A percentile compares a stretch with the other conserved stretches of the same genome.
Conservation (phyloP, 2,888 invertebrate genomes). For the Plebejus argus region DNA sequence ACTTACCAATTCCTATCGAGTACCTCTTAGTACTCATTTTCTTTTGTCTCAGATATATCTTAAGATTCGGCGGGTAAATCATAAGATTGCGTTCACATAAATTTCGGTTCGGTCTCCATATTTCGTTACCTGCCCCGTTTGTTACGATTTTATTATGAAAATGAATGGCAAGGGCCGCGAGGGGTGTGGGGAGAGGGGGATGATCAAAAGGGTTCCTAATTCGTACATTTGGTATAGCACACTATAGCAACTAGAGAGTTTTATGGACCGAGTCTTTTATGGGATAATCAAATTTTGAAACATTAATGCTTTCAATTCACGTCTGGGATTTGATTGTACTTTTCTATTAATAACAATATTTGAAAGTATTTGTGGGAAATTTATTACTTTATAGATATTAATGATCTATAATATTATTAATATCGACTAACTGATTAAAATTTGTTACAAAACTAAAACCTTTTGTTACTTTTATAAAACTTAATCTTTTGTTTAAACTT, state of each 20-base stretch:
- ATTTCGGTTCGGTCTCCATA: conserved; percentile 76
- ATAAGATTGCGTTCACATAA: conserved; percentile 69
- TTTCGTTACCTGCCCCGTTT: conserved; percentile 79
- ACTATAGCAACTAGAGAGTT: conserved; percentile 76
- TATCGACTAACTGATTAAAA: too few species aligned
- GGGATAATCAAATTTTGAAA: conserved; percentile 80
- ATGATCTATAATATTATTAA: too few species aligned
- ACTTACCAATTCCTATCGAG: not conserved
- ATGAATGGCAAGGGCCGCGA: conserved; percentile 70
- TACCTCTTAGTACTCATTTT: not conserved
- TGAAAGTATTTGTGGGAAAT: not conserved
- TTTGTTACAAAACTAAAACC: too few species aligned
- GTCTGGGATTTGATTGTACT: conserved; percentile 66
- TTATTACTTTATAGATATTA: not conserved
- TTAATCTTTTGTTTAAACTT: too few species aligned
- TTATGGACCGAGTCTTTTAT: conserved; percentile 79
- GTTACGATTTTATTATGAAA: conserved; percentile 81
- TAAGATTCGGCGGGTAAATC: conserved; percentile 58
- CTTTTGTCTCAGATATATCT: conserved; percentile 29
- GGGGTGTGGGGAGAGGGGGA: conserved; percentile 44
- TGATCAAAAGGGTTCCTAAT: conserved; percentile 80
- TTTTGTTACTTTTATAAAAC: too few species aligned
- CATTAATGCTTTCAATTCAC: conserved; percentile 75
- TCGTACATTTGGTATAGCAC: conserved; percentile 72
- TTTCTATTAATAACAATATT: conserved; percentile 37